Conservation (phyloP, 1,140 invertebrate genomes). For the Macrotrachela quadricornifera region DNA sequence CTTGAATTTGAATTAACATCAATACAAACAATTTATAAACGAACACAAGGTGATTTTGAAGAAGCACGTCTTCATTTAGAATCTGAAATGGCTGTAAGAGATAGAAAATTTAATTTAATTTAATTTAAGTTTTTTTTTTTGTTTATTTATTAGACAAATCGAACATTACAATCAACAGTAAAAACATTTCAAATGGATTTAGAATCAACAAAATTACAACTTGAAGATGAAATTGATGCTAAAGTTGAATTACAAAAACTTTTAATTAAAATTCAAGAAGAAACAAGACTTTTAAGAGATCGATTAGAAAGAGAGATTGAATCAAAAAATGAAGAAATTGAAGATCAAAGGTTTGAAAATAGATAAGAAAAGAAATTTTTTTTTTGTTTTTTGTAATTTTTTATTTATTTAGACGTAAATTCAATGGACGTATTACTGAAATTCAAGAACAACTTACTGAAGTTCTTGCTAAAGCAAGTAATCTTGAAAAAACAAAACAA, state of each 20-base stretch:
- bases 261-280: constrained; percentile 4
- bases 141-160: too few species aligned
- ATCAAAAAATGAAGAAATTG: constrained; percentile 7
- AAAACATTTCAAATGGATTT: constrained; percentile 3
- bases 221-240: constrained; percentile 5
- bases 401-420: not conserved
- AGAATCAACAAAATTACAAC: not conserved
- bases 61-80: constrained; percentile 3
- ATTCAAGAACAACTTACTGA: constrained; percentile 4
- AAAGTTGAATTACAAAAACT: constrained; percentile 6
- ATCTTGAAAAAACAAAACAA: constrained; percentile 4
- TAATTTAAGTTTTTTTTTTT: too few species aligned
- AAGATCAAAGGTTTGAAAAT: constrained; percentile 3
- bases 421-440: constrained; percentile 4
- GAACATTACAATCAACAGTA: not conserved
- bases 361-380: too few species aligned
- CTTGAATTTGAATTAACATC: constrained; percentile 5
- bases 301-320: constrained; percentile 3
- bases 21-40: not conserved
- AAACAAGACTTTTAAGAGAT: not conserved
- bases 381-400: too few species aligned
- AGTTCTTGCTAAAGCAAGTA: not conserved
- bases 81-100: constrained; percentile 5
- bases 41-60: constrained; percentile 1
- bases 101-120: not conserved